Percentiles rank a stretch among this genome's conserved stretches.
These are phyloP conservation scores for Abramis brama DNA, from an alignment of 2,113 vertebrate species.

Conservation along the genomic window DNA sequence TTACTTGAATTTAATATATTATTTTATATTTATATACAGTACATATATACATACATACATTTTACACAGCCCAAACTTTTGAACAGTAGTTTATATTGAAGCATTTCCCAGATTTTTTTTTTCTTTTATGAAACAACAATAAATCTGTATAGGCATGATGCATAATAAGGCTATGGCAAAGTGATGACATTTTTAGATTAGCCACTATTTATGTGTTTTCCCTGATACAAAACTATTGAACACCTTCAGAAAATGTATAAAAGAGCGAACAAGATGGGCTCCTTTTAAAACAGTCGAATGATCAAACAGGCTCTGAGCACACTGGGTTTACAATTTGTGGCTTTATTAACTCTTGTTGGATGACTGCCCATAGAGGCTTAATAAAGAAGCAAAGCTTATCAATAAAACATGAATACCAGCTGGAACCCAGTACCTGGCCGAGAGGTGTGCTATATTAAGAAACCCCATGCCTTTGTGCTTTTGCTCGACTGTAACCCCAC, in stretches of 20 bases:
- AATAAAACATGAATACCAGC: constrained; percentile 46
- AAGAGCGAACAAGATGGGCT: neutral
- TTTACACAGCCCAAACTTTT: too few species aligned
- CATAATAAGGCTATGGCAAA: neutral
- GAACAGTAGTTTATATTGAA: too few species aligned
- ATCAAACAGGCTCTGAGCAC: neutral
- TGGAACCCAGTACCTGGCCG: constrained; percentile 38
- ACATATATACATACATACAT: too few species aligned
- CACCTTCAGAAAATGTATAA: neutral
- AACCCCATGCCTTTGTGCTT: constrained; percentile 25
- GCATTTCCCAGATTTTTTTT: too few species aligned
- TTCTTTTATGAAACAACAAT: neutral
- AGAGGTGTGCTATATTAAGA: constrained; percentile 43
- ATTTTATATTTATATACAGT: too few species aligned
- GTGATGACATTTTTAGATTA: neutral
- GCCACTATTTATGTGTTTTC: neutral
- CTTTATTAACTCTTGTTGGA: constrained; percentile 11
- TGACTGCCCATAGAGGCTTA: constrained; percentile 30
- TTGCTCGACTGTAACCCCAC: neutral
- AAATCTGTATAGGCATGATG: neutral
- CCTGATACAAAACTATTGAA: neutral
- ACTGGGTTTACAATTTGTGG: neutral
- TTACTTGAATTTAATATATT: too few species aligned
- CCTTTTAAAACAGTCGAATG: neutral
- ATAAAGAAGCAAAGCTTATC: constrained; percentile 37